phyloP scores from a whole-genome alignment of 2,113 vertebrate genomes.

The Sceloporus tristichus region DNA sequence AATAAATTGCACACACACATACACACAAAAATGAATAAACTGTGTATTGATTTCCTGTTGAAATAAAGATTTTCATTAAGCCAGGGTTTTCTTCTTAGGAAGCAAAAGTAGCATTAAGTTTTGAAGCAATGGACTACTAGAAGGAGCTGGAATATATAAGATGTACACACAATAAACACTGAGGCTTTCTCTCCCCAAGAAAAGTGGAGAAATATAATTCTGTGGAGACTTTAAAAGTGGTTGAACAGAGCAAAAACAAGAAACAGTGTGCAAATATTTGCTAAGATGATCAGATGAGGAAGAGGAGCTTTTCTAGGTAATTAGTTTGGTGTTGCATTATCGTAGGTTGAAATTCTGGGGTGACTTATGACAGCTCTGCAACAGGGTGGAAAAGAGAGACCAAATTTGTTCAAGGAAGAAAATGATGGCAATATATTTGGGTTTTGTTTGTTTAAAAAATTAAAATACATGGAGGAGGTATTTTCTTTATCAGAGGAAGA shows the following conservation, averaged over 20 bases:
- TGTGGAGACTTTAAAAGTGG: neutral
- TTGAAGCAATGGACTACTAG: neutral
- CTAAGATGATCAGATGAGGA: conserved; percentile 26
- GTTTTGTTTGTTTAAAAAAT: neutral
- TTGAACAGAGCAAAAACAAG: conserved; percentile 4
- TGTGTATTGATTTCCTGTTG: neutral
- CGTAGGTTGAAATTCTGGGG: neutral
- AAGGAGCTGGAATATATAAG: neutral
- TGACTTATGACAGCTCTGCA: conserved; percentile 20
- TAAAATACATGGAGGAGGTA: neutral
- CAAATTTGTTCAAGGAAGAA: neutral
- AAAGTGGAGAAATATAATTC: neutral
- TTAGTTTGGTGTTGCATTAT: conserved; percentile 21
- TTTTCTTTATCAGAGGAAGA: neutral
- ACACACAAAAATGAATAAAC: neutral
- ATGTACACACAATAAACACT: neutral
- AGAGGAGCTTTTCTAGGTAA: neutral
- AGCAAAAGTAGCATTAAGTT: no score
- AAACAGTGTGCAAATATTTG: neutral
- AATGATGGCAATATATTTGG: no score
- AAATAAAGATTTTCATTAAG: conserved; percentile 3
- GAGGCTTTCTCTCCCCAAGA: neutral
- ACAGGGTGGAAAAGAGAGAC: neutral
- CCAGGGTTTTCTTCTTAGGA: neutral
- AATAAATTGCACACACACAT: neutral